These are phyloP conservation scores for Pithys albifrons DNA, from an alignment of 2,113 vertebrate species.

Conservation along the genomic window DNA sequence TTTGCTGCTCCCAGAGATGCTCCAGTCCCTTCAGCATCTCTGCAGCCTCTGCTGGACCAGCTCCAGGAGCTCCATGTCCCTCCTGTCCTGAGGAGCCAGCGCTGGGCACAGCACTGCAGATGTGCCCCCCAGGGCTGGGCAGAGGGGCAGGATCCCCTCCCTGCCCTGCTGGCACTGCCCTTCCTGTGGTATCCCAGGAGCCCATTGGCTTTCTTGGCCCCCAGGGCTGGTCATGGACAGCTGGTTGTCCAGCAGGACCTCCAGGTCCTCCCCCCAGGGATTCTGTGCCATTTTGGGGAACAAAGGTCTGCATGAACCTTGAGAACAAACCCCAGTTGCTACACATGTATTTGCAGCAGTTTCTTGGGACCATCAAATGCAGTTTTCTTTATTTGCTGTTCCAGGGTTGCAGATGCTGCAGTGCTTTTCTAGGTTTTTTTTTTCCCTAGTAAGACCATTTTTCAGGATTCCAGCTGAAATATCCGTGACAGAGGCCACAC, in stretches of 20 bases:
- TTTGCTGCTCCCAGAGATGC: not conserved
- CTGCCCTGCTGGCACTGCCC: not conserved
- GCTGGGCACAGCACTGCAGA: not conserved
- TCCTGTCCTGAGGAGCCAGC: not conserved
- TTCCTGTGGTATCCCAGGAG: not conserved
- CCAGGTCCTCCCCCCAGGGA: not conserved
- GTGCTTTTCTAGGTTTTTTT: not conserved
- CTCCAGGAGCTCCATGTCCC: not conserved
- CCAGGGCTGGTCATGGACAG: not conserved
- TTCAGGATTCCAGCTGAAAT: not conserved
- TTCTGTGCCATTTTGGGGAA: not conserved
- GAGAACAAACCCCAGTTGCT: not conserved
- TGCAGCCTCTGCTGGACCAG: not conserved
- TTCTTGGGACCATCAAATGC: accelerated
- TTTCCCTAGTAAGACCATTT: not conserved
- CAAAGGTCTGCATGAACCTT: accelerated
- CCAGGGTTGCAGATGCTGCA: not conserved
- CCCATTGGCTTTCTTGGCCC: not conserved
- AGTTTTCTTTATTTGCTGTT: not conserved
- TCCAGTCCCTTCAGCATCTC: not conserved
- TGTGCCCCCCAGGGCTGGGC: not conserved
- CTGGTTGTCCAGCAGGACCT: not conserved
- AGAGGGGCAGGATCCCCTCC: not conserved
- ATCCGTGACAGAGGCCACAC: not conserved
- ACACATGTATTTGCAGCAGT: not conserved